Percentiles rank a stretch among this genome's conserved stretches.
Conservation (phyloP, 2,113 vertebrate genomes). For the Lanius ludovicianus region DNA sequence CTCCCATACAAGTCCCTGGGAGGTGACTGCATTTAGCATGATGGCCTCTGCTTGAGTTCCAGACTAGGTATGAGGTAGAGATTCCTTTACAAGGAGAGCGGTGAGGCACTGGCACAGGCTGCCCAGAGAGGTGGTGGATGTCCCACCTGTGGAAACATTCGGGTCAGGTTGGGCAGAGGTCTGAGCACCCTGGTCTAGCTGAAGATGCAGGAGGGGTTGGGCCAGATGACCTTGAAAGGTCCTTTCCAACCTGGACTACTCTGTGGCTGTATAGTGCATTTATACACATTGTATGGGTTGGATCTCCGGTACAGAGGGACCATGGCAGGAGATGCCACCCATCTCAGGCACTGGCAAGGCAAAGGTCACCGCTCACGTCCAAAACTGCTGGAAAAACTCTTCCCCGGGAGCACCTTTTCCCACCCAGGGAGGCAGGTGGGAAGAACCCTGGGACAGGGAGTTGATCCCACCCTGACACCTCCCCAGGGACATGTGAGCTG, state of each 20-base stretch:
- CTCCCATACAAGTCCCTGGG: not conserved
- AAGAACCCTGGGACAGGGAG: not conserved
- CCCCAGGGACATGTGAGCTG: fast-evolving
- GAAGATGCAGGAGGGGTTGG: not conserved
- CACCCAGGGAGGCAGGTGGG: not conserved
- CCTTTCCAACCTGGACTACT: not conserved
- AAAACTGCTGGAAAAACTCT: not conserved
- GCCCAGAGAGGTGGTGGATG: not conserved
- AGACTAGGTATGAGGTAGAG: not conserved
- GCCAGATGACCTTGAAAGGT: not conserved
- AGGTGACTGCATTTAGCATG: not conserved
- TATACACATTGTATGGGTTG: fast-evolving
- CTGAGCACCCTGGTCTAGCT: not conserved
- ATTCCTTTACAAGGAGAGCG: not conserved
- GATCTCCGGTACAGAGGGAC: no score
- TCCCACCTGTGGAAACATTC: not conserved
- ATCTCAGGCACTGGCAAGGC: not conserved
- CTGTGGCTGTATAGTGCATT: not conserved
- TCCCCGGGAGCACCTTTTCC: not conserved
- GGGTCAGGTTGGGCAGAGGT: not conserved
- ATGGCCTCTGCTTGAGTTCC: not conserved
- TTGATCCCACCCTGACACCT: not conserved
- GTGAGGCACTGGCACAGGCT: not conserved
- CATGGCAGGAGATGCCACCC: fast-evolving
- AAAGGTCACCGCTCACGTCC: not conserved